phyloP scores from a whole-genome alignment of 2,797 vertebrate genomes.

The Lagorchestes hirsutus region DNA sequence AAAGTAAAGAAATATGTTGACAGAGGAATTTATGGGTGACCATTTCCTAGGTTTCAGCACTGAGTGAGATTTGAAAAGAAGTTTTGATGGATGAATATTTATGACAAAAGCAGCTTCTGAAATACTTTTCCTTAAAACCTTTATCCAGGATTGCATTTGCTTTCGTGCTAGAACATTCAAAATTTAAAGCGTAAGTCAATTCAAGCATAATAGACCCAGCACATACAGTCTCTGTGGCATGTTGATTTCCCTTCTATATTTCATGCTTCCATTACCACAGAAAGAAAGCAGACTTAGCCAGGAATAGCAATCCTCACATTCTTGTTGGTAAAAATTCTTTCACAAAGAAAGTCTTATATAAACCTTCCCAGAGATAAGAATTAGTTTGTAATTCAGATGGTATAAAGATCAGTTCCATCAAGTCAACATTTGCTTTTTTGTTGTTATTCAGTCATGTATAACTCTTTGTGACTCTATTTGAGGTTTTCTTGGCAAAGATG shows the following conservation, averaged over 20 bases:
- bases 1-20: fast-evolving
- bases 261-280: background rate
- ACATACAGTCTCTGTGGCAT: background rate
- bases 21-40: background rate
- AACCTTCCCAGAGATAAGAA: background rate
- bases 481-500: background rate
- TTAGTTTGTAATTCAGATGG: background rate
- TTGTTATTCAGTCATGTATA: background rate
- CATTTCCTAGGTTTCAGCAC: fast-evolving
- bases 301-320: constrained; percentile 38
- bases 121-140: constrained; percentile 5
- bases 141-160: background rate
- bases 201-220: background rate
- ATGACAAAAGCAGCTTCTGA: background rate
- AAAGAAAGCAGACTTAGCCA: background rate
- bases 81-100: background rate
- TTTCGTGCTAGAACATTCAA: background rate
- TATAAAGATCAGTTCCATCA: background rate
- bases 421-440: background rate
- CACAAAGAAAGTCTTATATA: background rate
- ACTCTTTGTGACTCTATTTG: background rate
- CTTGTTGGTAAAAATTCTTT: background rate
- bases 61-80: background rate
- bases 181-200: background rate
- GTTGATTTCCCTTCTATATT: no score